phyloP scores from a whole-genome alignment of 2,113 vertebrate genomes.

The Albula goreensis region DNA sequence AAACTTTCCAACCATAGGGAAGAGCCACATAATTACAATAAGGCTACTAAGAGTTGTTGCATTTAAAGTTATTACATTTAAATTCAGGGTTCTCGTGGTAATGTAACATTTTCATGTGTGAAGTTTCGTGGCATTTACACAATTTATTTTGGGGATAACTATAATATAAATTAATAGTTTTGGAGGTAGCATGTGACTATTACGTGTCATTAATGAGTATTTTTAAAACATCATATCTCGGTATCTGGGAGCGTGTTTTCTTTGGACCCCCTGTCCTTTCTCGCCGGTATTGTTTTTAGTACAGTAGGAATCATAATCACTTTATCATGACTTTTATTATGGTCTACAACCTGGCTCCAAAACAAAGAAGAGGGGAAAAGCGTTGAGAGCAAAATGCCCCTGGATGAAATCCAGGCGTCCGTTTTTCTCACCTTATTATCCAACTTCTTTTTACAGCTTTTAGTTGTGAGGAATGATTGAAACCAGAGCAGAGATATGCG shows the following conservation, averaged over 20 bases:
- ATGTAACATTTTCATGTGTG: no score
- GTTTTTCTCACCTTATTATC: conserved; percentile 40
- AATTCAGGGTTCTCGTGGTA: no score
- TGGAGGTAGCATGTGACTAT: no score
- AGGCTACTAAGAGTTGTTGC: neutral
- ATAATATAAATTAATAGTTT: no score
- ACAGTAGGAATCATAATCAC: neutral
- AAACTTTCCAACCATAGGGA: no score
- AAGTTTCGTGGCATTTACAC: no score
- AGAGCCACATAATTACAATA: neutral
- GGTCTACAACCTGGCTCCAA: conserved; percentile 14
- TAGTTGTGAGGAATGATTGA: conserved; percentile 17
- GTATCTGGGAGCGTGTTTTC: neutral
- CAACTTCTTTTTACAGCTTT: conserved; percentile 29
- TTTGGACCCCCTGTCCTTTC: neutral
- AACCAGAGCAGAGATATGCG: conserved; percentile 14
- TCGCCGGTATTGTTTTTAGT: neutral
- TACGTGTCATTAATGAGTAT: neutral
- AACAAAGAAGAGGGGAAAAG: conserved; percentile 27
- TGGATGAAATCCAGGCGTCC: conserved; percentile 36
- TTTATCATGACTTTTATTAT: conserved; percentile 29
- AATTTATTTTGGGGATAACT: no score
- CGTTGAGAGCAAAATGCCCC: conserved; percentile 25
- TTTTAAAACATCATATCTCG: neutral
- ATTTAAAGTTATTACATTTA: no score